These are phyloP conservation scores for Benthochromis sp. DNA, from an alignment of 2,113 vertebrate species.

Conservation along the genomic window DNA sequence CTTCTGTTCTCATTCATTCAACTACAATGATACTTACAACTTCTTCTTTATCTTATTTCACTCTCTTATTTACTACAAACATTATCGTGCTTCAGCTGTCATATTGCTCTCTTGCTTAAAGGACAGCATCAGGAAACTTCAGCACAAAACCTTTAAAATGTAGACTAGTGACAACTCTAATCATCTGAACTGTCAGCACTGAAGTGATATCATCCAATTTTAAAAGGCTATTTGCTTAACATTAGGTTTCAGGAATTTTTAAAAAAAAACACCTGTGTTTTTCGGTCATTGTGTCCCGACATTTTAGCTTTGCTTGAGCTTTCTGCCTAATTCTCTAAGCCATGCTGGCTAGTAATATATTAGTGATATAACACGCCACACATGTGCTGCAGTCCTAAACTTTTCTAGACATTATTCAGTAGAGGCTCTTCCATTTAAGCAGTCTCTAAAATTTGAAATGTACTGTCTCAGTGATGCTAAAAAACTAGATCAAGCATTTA, in stretches of 20 bases:
- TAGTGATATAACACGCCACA: not conserved
- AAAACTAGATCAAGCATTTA: not conserved
- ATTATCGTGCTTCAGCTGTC: not conserved
- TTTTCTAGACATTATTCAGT: fast-evolving
- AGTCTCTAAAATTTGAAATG: not conserved
- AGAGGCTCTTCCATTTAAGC: not conserved
- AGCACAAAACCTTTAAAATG: not conserved
- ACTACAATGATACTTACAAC: not conserved
- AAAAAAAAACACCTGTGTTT: fast-evolving
- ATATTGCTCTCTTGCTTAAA: not conserved
- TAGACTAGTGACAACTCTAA: not conserved
- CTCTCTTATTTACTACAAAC: not conserved
- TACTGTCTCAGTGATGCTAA: fast-evolving
- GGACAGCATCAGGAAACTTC: not conserved
- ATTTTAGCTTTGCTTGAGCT: not conserved
- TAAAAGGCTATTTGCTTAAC: not conserved
- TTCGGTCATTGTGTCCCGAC: not conserved
- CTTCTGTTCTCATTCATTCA: not conserved
- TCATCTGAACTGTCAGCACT: not conserved
- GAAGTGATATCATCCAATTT: not conserved
- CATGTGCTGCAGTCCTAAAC: not conserved
- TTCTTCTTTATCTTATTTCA: not conserved
- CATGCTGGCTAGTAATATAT: not conserved
- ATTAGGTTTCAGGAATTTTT: not conserved
- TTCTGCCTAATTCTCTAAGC: not conserved